Base-by-base conservation (phyloP, 2,113 vertebrate species). In the Misgurnus anguillicaudatus region DNA sequence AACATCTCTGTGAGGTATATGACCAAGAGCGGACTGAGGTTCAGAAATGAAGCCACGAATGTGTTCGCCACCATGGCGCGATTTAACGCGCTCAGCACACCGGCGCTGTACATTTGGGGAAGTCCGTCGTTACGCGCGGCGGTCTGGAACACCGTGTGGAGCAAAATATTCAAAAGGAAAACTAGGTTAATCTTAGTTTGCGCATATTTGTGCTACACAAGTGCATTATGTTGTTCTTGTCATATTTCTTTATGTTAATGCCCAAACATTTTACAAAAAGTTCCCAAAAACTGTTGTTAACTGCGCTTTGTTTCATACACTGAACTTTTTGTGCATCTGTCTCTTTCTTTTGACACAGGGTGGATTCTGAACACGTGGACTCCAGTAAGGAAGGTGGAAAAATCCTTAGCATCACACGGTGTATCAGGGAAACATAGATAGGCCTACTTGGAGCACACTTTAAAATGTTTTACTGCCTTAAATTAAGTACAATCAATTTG, bases 41-140 rank as follows among this genome's bases (percentile, higher is more conserved):
- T 92, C 13, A 87, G 85, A 24, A 93, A 93, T 57, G 91, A 93
- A 80, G 92, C 91, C 51, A 92, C 91, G 0, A 93, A 93, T 80
- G 6, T 86, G 78, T 92, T 93, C 36, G 91, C 92, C 64, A 91
- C 53, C 75, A 87, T 93, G 91, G 89, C 92, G 0, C 90, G 92
- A 0, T 69, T 93, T 58, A 92, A 93, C 77, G 90, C 92, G 0
- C 85, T 92, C 78, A 89, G 90, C 63, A 93, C 92, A 0, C 89
- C 92, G 0, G 82, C 89, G 0, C 78, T 92, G 41, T 93, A 93
- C 83, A 85, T 93, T 11, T 91, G 92, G 90, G 91, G 88, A 8
- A 93, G 92, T 51, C 92, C 92, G 6, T 82, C 90, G 31, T 86
- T 93, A 63, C 86, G 91, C 21, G 45, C 11, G 2, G 91, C 90